Conservation (phyloP, 2,888 invertebrate species). For the Melanchra persicariae region DNA sequence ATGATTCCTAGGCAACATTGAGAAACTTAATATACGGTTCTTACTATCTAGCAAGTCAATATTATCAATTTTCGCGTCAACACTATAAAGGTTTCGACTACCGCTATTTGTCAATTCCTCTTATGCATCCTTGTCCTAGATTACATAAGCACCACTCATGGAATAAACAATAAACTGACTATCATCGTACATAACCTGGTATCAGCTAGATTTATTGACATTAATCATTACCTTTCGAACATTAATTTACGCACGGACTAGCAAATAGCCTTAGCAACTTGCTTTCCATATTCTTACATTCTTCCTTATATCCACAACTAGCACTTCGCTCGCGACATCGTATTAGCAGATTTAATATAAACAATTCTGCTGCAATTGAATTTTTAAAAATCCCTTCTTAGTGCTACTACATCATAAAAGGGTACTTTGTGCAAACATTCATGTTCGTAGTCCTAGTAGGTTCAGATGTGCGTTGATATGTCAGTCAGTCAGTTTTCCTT, state of each 20-base stretch:
- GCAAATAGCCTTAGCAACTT: constrained; percentile 26
- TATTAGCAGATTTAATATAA: too few species aligned
- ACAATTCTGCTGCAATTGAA: too few species aligned
- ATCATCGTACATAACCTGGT: constrained; percentile 16
- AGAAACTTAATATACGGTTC: background rate
- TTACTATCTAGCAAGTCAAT: background rate
- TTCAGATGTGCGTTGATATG: too few species aligned
- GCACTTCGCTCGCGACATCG: too few species aligned
- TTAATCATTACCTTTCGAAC: constrained; percentile 42
- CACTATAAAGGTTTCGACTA: background rate
- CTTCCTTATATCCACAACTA: constrained; percentile 48
- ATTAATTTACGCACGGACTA: constrained; percentile 52
- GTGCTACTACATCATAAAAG: too few species aligned
- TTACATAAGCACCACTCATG: constrained; percentile 10
- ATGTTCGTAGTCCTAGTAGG: too few species aligned
- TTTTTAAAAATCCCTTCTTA: too few species aligned
- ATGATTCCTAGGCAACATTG: too few species aligned
- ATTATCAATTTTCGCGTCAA: background rate
- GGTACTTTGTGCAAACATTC: too few species aligned
- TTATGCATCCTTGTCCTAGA: background rate
- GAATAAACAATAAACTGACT: constrained; percentile 14
- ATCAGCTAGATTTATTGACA: constrained; percentile 43
- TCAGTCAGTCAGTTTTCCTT: too few species aligned
- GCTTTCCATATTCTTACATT: constrained; percentile 49
- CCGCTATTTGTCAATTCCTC: background rate